phyloP scores from a whole-genome alignment of 2,113 vertebrate genomes.

The Drymodes brunneopygia region DNA sequence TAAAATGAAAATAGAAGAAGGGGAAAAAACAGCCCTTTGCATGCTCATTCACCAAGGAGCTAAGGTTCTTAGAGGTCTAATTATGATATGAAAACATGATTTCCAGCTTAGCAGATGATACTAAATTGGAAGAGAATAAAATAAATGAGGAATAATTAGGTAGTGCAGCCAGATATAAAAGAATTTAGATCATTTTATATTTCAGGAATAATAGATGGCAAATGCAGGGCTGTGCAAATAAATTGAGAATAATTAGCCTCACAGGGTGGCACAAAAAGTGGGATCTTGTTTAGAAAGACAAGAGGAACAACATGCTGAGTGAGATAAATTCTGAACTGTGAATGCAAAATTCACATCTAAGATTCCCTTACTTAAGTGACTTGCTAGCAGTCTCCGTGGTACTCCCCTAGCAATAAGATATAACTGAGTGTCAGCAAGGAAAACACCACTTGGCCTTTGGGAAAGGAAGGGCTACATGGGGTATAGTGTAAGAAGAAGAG shows the following conservation, averaged over 20 bases:
- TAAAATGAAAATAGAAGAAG: slow-evolving; percentile 34
- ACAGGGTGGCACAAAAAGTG: slow-evolving; percentile 37
- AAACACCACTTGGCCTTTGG: neutral
- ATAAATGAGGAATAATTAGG: slow-evolving; percentile 78
- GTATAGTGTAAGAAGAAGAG: neutral
- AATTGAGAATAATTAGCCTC: slow-evolving; percentile 74
- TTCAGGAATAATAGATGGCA: slow-evolving; percentile 71
- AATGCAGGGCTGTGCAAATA: slow-evolving; percentile 67
- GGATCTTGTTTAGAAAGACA: slow-evolving; percentile 15
- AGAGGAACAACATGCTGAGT: neutral
- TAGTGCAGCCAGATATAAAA: slow-evolving; percentile 73
- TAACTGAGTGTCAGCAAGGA: neutral
- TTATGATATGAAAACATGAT: slow-evolving; percentile 76
- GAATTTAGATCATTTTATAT: slow-evolving; percentile 67
- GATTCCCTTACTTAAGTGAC: neutral
- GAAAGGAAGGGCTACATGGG: neutral
- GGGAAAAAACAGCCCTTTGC: neutral
- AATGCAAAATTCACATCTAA: neutral
- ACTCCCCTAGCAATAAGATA: neutral
- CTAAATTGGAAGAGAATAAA: slow-evolving; percentile 77
- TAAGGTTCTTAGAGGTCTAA: slow-evolving; percentile 69
- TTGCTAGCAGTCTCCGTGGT: neutral
- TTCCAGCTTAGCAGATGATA: slow-evolving; percentile 74
- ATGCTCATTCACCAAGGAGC: slow-evolving; percentile 21
- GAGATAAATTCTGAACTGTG: neutral